Evolutionary conservation across 2,888 invertebrate genomes (phyloP).

Genomic region (Metallyticus violacea): DNA sequence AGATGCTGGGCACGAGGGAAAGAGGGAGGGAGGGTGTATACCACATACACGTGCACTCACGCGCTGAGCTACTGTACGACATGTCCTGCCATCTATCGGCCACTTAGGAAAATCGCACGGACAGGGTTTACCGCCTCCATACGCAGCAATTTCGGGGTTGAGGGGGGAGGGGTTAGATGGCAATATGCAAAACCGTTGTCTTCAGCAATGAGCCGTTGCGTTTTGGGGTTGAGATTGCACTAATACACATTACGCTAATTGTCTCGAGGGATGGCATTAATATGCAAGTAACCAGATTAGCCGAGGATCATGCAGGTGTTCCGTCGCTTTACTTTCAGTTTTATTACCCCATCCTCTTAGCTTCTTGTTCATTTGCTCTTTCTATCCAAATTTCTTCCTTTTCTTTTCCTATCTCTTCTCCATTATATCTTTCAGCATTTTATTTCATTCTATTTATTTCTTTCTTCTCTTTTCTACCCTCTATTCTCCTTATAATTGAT

Average conservation of each 20-base stretch:
- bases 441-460: not conserved
- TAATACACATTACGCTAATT: not conserved
- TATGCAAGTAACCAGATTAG: not conserved
- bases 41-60: too few species aligned
- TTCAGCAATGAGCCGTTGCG: too few species aligned
- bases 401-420: not conserved
- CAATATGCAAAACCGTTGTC: constrained; percentile 8
- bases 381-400: not conserved
- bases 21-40: not conserved
- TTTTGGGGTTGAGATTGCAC: too few species aligned
- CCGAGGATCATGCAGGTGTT: not conserved
- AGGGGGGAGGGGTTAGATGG: not conserved
- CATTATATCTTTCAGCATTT: not conserved
- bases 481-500: too few species aligned
- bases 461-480: too few species aligned
- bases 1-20: not conserved
- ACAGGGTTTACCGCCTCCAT: not conserved
- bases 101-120: not conserved
- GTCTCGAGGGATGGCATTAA: not conserved
- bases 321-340: not conserved
- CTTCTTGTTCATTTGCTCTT: not conserved
- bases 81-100: constrained; percentile 11
- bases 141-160: not conserved
- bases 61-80: not conserved
- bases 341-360: not conserved